These are phyloP conservation scores for Heterohyrax brucei DNA, from an alignment of 2,797 vertebrate genomes.

Conservation along the genomic window DNA sequence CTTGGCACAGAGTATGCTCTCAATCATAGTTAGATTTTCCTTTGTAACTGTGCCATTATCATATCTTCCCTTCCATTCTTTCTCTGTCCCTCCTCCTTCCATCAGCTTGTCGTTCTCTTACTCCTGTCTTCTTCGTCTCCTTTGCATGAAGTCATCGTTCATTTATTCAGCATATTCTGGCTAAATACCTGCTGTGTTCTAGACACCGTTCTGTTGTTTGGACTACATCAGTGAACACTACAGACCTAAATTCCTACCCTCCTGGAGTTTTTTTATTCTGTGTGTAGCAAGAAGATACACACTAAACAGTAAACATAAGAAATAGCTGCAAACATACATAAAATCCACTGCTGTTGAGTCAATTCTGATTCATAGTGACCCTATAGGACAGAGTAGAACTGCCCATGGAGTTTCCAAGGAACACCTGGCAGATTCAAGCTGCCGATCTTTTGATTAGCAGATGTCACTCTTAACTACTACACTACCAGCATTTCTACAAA, in stretches of 20 bases:
- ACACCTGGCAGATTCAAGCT: too few relatives aligned
- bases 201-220: background rate
- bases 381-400: too few relatives aligned
- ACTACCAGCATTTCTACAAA: too few relatives aligned
- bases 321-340: background rate
- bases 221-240: background rate
- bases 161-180: background rate
- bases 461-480: too few relatives aligned
- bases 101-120: background rate
- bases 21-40: background rate
- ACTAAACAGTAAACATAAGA: background rate
- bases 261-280: background rate
- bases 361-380: too few relatives aligned
- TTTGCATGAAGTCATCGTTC: too few relatives aligned
- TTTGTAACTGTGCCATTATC: background rate
- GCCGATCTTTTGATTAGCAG: too few relatives aligned
- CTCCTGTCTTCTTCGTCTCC: too few relatives aligned
- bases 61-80: background rate
- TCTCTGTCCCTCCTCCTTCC: background rate
- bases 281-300: background rate
- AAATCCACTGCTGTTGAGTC: too few relatives aligned
- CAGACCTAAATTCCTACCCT: background rate
- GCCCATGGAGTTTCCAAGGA: too few relatives aligned
- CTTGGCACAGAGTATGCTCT: background rate
- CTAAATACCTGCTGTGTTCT: background rate